Evolutionary conservation across 2,113 vertebrate genomes (phyloP).

Genomic region (Arizona elegans): DNA sequence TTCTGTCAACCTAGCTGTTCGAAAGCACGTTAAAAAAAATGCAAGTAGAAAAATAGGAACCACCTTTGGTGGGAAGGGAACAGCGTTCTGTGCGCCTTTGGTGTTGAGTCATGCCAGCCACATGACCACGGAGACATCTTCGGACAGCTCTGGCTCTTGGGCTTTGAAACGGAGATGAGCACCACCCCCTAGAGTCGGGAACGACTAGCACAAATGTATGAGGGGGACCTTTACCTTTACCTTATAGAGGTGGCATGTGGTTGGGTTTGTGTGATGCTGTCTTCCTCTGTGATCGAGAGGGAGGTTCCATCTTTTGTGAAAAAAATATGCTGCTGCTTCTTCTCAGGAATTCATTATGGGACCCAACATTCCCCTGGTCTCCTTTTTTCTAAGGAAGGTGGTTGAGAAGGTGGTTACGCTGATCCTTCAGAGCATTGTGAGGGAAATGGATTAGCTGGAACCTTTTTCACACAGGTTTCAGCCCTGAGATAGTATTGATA

Average conservation of each 20-base stretch:
- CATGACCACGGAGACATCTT: too few species aligned
- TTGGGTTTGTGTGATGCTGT: neutral
- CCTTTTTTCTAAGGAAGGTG: neutral
- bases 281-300: neutral
- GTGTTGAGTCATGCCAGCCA: too few species aligned
- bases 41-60: too few species aligned
- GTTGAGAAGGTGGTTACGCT: neutral
- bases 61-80: too few species aligned
- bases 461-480: neutral
- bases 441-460: neutral
- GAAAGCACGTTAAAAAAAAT: too few species aligned
- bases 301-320: neutral
- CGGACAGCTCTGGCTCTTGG: too few species aligned
- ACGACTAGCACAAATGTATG: too few species aligned
- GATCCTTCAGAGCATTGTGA: neutral
- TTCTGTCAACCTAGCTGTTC: too few species aligned
- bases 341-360: neutral
- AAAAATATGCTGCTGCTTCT: neutral
- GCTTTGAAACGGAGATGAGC: too few species aligned
- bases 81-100: too few species aligned
- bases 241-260: neutral
- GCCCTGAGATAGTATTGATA: neutral
- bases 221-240: too few species aligned
- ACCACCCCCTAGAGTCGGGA: too few species aligned
- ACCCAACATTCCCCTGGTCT: neutral